Conservation (phyloP, 1,140 invertebrate genomes). For the Drosophila kanapiae region DNA sequence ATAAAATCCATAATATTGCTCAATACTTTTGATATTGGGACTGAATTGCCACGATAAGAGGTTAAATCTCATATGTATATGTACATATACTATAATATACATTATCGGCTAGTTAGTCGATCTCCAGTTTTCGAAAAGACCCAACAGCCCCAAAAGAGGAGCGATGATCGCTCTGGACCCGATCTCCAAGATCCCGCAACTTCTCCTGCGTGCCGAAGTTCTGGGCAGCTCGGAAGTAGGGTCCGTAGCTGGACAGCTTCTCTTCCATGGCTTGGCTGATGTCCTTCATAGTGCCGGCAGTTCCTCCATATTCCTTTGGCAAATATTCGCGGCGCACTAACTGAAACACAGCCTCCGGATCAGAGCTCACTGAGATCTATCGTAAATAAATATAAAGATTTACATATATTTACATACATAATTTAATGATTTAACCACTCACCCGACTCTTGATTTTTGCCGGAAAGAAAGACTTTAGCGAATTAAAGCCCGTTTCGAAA, state of each 20-base stretch:
- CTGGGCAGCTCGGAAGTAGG: slow-evolving; percentile 86
- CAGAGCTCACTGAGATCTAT: slow-evolving; percentile 74
- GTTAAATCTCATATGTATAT: background rate
- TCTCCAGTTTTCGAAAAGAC: slow-evolving; percentile 86
- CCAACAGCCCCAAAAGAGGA: slow-evolving; percentile 87
- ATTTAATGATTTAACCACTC: background rate
- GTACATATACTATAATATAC: background rate
- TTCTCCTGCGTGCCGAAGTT: slow-evolving; percentile 87
- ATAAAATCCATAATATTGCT: background rate
- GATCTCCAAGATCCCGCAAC: slow-evolving; percentile 85
- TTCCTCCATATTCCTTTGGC: slow-evolving; percentile 87
- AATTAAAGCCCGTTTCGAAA: slow-evolving; percentile 86
- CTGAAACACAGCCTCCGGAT: slow-evolving; percentile 84
- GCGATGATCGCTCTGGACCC: slow-evolving; percentile 82
- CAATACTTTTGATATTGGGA: background rate
- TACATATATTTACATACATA: too few species aligned
- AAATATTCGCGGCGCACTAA: slow-evolving; percentile 85
- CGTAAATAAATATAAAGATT: background rate
- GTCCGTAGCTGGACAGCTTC: slow-evolving; percentile 85
- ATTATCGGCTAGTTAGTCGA: slow-evolving; percentile 55
- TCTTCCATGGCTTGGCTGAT: slow-evolving; percentile 86
- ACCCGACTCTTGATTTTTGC: slow-evolving; percentile 73
- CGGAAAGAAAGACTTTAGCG: slow-evolving; percentile 85
- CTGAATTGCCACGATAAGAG: background rate
- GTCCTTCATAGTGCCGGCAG: slow-evolving; percentile 84